phyloP scores from a whole-genome alignment of 2,888 invertebrate species.

The Gortyna flavago region DNA sequence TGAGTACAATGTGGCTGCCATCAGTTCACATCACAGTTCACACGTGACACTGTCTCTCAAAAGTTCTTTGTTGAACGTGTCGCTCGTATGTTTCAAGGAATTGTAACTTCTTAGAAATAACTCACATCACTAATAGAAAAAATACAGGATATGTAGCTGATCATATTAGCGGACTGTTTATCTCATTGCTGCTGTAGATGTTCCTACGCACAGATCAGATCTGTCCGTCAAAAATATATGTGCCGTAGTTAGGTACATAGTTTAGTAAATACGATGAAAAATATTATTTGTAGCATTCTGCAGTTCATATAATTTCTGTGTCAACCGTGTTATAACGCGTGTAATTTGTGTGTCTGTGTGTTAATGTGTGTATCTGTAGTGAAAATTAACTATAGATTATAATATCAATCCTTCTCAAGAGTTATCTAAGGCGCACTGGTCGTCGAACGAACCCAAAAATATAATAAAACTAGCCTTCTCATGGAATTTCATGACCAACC shows the following conservation, averaged over 20 bases:
- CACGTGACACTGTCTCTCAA: constrained; percentile 8
- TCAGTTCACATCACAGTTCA: constrained; percentile 6
- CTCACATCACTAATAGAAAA: constrained; percentile 19
- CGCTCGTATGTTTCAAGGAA: background rate
- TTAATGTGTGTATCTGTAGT: background rate
- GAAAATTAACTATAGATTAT: background rate
- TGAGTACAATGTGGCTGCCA: constrained; percentile 19
- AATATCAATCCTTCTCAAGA: background rate
- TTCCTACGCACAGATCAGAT: background rate
- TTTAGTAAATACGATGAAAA: background rate
- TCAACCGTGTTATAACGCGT: background rate
- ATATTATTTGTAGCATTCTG: background rate
- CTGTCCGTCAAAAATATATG: background rate
- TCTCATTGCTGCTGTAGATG: background rate
- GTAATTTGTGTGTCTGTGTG: background rate
- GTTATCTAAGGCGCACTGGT: background rate
- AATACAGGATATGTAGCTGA: background rate
- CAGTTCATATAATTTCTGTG: background rate
- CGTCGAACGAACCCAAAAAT: background rate
- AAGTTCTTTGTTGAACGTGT: constrained; percentile 22
- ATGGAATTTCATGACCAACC: background rate
- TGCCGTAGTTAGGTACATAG: background rate
- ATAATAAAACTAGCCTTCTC: background rate
- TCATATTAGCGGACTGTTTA: background rate
- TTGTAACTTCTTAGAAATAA: constrained; percentile 15